phyloP scores from a whole-genome alignment of 2,797 vertebrate genomes.

The Bradypodion pumilum region DNA sequence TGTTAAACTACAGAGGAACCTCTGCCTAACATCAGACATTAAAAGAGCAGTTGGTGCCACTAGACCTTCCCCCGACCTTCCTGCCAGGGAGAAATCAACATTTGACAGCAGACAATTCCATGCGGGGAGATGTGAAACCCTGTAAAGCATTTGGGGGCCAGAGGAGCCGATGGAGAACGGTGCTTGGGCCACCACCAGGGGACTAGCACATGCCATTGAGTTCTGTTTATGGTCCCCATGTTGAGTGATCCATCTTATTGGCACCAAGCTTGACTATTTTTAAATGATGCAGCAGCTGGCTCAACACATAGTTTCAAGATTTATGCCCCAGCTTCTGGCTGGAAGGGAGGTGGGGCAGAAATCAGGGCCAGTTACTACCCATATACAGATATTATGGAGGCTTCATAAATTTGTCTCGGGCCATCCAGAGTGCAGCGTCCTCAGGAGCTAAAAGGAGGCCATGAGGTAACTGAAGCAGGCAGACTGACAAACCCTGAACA shows the following conservation, averaged over 20 bases:
- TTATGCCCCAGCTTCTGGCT: slow-evolving; percentile 55
- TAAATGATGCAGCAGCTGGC: slow-evolving; percentile 73
- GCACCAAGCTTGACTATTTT: slow-evolving; percentile 74
- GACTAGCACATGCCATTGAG: slow-evolving; percentile 63
- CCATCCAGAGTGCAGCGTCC: slow-evolving; percentile 9
- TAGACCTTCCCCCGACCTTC: no score
- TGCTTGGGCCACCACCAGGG: slow-evolving; percentile 29
- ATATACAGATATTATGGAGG: background rate
- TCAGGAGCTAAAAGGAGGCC: slow-evolving; percentile 29
- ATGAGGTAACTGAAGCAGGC: background rate
- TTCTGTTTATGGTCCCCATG: slow-evolving; percentile 66
- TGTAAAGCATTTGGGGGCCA: slow-evolving; percentile 44
- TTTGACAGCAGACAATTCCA: slow-evolving; percentile 43
- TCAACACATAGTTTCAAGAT: slow-evolving; percentile 69
- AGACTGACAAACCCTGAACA: slow-evolving; percentile 24
- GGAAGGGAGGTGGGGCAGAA: slow-evolving; percentile 48
- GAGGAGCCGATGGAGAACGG: background rate
- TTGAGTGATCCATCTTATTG: slow-evolving; percentile 70
- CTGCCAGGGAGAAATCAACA: slow-evolving; percentile 29
- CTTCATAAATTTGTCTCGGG: slow-evolving; percentile 32
- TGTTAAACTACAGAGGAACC: background rate
- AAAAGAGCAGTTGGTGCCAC: slow-evolving; percentile 32
- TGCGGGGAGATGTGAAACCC: slow-evolving; percentile 22
- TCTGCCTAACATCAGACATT: slow-evolving; percentile 1
- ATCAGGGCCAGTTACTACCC: slow-evolving; percentile 49